These are phyloP conservation scores for Drosophila pullipes DNA, from an alignment of 2,888 invertebrate genomes.

Conservation along the genomic window DNA sequence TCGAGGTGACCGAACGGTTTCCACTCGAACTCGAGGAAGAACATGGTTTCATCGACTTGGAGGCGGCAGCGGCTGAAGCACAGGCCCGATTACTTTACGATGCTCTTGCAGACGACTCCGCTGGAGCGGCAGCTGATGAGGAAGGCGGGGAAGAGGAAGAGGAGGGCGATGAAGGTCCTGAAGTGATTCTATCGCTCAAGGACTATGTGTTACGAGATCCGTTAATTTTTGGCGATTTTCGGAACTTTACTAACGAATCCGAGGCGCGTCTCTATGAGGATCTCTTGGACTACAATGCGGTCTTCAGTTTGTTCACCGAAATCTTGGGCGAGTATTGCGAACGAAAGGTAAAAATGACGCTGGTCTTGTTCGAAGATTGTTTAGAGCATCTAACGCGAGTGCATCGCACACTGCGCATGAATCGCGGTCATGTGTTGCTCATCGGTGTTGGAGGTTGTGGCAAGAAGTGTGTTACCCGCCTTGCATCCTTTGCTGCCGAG, in stretches of 20 bases:
- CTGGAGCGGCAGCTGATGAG: constrained; percentile 43
- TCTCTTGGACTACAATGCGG: constrained; percentile 94
- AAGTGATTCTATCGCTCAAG: constrained; percentile 59
- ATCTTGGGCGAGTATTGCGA: constrained; percentile 95
- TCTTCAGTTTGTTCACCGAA: constrained; percentile 95
- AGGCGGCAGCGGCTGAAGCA: constrained; percentile 59
- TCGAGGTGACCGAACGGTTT: constrained; percentile 87
- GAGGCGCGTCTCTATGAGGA: constrained; percentile 95
- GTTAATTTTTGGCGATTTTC: constrained; percentile 94
- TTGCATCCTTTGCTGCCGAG: constrained; percentile 94
- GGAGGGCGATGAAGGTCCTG: constrained; percentile 47
- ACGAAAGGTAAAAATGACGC: constrained; percentile 89
- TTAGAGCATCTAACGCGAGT: constrained; percentile 95
- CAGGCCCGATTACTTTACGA: constrained; percentile 65
- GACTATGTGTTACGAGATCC: constrained; percentile 93
- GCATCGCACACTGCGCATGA: constrained; percentile 93
- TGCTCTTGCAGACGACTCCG: constrained; percentile 41
- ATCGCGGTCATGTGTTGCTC: constrained; percentile 92
- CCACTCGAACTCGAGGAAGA: constrained; percentile 75
- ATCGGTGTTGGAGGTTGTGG: constrained; percentile 96
- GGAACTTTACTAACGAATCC: constrained; percentile 93
- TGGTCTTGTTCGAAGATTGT: constrained; percentile 96
- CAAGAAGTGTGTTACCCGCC: constrained; percentile 92
- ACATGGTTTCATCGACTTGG: constrained; percentile 75
- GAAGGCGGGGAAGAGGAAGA: constrained; percentile 54